phyloP scores from a whole-genome alignment of 2,113 vertebrate species.

The Carlito syrichta region DNA sequence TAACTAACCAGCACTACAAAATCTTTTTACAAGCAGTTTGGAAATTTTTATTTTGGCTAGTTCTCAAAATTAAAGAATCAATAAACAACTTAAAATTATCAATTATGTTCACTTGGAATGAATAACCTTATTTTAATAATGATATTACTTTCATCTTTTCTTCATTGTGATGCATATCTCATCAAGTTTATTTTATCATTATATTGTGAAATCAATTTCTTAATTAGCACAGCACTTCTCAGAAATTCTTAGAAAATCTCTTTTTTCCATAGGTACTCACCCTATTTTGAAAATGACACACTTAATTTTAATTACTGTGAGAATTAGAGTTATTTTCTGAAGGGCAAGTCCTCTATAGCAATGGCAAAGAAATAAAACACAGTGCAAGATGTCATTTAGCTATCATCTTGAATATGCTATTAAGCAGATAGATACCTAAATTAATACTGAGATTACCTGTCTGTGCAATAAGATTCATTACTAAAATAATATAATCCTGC shows the following conservation, averaged over 20 bases:
- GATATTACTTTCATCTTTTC: not conserved
- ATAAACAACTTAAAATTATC: not conserved
- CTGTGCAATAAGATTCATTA: not conserved
- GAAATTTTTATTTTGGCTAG: constrained; percentile 26
- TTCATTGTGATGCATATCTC: not conserved
- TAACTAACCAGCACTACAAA: constrained; percentile 22
- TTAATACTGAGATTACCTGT: not conserved
- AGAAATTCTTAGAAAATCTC: not conserved
- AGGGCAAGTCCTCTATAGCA: not conserved
- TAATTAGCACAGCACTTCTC: not conserved
- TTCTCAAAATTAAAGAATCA: constrained; percentile 23
- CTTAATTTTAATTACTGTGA: not conserved
- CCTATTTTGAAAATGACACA: not conserved
- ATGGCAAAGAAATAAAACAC: not conserved
- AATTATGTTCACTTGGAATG: not conserved
- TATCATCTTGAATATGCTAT: not conserved
- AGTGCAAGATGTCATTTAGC: not conserved
- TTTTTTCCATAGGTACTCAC: not conserved
- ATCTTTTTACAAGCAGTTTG: not conserved
- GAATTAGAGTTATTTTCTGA: not conserved
- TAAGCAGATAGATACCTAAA: not conserved
- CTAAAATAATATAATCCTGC: not conserved
- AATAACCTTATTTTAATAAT: not conserved
- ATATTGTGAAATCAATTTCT: not conserved
- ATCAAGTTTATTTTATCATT: not conserved